These are phyloP conservation scores for Acrobasis consociella DNA, from an alignment of 2,888 invertebrate genomes.

Conservation along the genomic window DNA sequence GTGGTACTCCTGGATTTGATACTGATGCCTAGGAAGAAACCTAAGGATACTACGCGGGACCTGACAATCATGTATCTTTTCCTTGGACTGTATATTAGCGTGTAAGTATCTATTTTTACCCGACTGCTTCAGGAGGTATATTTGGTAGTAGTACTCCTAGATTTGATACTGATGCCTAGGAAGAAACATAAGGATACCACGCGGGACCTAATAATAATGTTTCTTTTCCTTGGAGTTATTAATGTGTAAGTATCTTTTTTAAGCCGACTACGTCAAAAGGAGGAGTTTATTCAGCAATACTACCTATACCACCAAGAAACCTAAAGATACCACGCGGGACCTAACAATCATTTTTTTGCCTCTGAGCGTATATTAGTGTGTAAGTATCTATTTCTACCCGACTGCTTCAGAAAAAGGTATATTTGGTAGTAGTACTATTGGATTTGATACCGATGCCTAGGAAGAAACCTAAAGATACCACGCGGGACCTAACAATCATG, in stretches of 20 bases:
- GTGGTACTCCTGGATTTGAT: conserved; percentile 58
- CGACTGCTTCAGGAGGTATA: conserved; percentile 37
- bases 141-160: conserved; percentile 53
- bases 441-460: conserved; percentile 60
- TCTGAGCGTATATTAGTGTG: conserved; percentile 56
- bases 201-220: conserved; percentile 45
- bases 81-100: conserved; percentile 45
- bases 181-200: conserved; percentile 51
- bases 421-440: conserved; percentile 53
- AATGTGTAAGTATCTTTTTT: conserved; percentile 51
- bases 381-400: conserved; percentile 42
- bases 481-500: conserved; percentile 44
- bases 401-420: conserved; percentile 34
- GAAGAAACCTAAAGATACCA: conserved; percentile 51
- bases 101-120: conserved; percentile 48
- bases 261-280: too few species aligned
- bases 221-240: conserved; percentile 42
- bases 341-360: conserved; percentile 43
- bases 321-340: conserved; percentile 47
- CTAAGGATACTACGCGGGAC: conserved; percentile 47
- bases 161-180: conserved; percentile 56
- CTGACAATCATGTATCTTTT: conserved; percentile 45
- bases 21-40: conserved; percentile 54
- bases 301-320: too few species aligned
- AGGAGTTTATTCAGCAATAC: too few species aligned